Conservation (phyloP, 1,140 invertebrate genomes). For the Anadara kagoshimensis region DNA sequence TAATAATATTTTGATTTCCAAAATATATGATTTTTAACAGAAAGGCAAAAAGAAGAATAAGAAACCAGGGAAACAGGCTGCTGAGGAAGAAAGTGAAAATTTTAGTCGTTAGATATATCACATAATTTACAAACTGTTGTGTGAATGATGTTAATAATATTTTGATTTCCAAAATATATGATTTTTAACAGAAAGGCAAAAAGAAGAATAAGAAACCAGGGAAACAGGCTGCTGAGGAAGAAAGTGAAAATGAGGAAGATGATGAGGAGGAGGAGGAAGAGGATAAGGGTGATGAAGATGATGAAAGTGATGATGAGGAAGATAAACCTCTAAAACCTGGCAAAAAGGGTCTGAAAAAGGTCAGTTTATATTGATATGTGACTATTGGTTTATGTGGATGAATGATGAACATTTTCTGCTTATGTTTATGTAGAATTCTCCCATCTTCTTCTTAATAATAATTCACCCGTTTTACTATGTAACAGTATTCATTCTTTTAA, state of each 20-base stretch:
- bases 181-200: slow-evolving; percentile 61
- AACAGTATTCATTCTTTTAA: too few species aligned
- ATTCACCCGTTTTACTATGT: too few species aligned
- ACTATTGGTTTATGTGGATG: too few species aligned
- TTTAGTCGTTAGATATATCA: too few species aligned
- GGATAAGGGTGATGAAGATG: slow-evolving; percentile 18
- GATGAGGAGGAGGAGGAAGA: background rate
- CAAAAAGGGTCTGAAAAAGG: background rate
- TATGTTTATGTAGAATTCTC: too few species aligned
- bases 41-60: slow-evolving; percentile 69
- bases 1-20: too few species aligned
- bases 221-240: background rate
- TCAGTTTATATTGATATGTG: slow-evolving; percentile 1
- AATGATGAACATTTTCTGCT: too few species aligned
- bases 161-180: too few species aligned
- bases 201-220: slow-evolving; percentile 20
- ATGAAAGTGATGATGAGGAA: background rate
- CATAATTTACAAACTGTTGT: too few species aligned
- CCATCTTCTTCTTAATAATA: too few species aligned
- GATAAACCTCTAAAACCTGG: slow-evolving; percentile 54
- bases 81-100: slow-evolving; percentile 1
- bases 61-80: slow-evolving; percentile 19
- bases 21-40: slow-evolving; percentile 23
- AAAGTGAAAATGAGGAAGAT: background rate
- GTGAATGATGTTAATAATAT: too few species aligned